A percentile compares a stretch with the other conserved stretches of the same genome.
These are phyloP conservation scores for Furcifer pardalis DNA, from an alignment of 2,797 vertebrate genomes.

Conservation along the genomic window DNA sequence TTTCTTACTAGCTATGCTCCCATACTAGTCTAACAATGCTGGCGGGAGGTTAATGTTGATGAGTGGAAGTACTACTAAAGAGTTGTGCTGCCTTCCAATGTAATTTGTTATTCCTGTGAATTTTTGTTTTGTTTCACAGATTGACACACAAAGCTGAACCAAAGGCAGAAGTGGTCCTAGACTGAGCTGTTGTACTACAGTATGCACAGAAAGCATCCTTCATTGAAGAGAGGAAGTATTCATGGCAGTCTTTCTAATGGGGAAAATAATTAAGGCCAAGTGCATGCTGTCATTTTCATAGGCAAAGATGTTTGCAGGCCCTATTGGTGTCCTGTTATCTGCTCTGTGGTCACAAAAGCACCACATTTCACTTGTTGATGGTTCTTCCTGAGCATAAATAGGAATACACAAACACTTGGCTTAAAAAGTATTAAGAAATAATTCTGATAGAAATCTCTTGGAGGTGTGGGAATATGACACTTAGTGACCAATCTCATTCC, in stretches of 20 bases:
- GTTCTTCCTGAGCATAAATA: conserved; percentile 55
- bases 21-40: background rate
- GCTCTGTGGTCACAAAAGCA: conserved; percentile 11
- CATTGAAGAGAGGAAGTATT: background rate
- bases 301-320: background rate
- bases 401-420: conserved; percentile 36
- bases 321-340: background rate
- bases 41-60: background rate
- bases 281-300: background rate
- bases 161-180: background rate
- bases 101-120: background rate
- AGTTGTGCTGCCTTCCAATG: background rate
- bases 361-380: conserved; percentile 64
- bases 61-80: background rate
- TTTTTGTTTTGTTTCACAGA: background rate
- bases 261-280: background rate
- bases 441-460: conserved; percentile 60
- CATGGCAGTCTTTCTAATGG: background rate
- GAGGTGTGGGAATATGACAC: conserved; percentile 45
- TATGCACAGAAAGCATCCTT: background rate
- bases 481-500: conserved; percentile 47
- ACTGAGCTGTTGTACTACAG: background rate
- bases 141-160: background rate
- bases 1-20: no score
- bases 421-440: conserved; percentile 58